A percentile compares a stretch with the other conserved stretches of the same genome.
phyloP scores from a whole-genome alignment of 92 coral and sea anemone species.

The Epizoanthus ramosus region DNA sequence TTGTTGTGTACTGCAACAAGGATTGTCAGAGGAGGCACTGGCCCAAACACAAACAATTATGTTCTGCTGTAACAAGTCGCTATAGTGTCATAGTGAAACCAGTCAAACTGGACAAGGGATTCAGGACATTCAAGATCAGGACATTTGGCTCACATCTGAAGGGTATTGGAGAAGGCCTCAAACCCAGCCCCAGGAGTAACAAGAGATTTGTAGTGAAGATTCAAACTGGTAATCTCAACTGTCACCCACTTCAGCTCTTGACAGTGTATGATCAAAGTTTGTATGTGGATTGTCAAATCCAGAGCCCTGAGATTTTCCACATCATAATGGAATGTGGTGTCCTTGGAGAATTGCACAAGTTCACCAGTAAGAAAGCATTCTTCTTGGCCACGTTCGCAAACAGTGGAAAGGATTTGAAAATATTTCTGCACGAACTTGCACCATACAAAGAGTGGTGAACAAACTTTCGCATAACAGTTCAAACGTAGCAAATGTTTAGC shows the following conservation, averaged over 20 bases:
- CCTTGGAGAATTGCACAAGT: slow-evolving; percentile 52
- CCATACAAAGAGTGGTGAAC: slow-evolving; percentile 75
- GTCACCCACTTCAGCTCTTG: slow-evolving; percentile 57
- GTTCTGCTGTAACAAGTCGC: slow-evolving; percentile 48
- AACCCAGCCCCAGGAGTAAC: slow-evolving; percentile 52
- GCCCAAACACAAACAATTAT: slow-evolving; percentile 56
- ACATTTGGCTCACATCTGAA: slow-evolving; percentile 58
- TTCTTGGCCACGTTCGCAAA: slow-evolving; percentile 62
- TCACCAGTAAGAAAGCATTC: slow-evolving; percentile 72
- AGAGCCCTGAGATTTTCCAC: slow-evolving; percentile 69
- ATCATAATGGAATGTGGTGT: slow-evolving; percentile 81
- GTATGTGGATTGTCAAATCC: slow-evolving; percentile 43
- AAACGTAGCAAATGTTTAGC: too few species aligned
- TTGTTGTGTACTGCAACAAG: slow-evolving; percentile 65
- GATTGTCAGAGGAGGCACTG: slow-evolving; percentile 64
- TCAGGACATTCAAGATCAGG: slow-evolving; percentile 26
- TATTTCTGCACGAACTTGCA: slow-evolving; percentile 67
- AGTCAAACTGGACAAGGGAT: background rate
- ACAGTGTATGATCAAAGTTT: slow-evolving; percentile 56
- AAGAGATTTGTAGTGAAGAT: slow-evolving; percentile 70
- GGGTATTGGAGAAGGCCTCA: slow-evolving; percentile 65
- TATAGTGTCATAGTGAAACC: slow-evolving; percentile 56
- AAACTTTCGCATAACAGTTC: too few species aligned
- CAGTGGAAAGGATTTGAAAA: slow-evolving; percentile 50
- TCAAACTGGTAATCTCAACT: slow-evolving; percentile 49